Base-by-base conservation (phyloP, 2,113 vertebrate genomes). In the Trichechus manatus region DNA sequence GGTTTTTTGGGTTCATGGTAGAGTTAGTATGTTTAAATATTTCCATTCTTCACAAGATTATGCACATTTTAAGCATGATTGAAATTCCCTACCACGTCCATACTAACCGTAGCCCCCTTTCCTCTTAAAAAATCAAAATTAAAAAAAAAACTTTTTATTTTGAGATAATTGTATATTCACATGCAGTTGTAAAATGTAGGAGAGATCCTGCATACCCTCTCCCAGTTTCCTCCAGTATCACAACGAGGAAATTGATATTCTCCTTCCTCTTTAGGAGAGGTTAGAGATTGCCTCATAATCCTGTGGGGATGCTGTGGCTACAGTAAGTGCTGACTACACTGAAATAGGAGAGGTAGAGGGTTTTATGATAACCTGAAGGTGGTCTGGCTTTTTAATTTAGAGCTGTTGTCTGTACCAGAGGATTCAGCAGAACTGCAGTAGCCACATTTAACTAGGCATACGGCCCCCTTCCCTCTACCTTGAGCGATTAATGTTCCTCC, bases 341-440 rank as follows among this genome's bases (percentile, higher is more conserved):
- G 90, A 92, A 92, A 84, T 63, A 84, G 64, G 95, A 97, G 94
- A 87, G 70, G 33, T 11, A 22, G 59, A 66, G 25, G 36, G 82
- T 61, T 90, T 75, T 27, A 14, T 72, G 91, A 74, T 82, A 86
- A 91, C 85, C 33, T 64, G 78, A 91, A 82, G 50, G 50, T 44
- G 44, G 86, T 87, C 79, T 96, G 93, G 25, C 64, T 44, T 79
- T 92, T 59, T n/a, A 84, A 87, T 59, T 66, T 50, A 83, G 79
- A 81, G 53, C 77, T 84, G 0, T 91, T 87, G 0, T 91, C 64
- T 87, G 74, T 82, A 50, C 84, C 56, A 64, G 11, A 91, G 15
- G 66, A 81, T 89, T 97, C 87, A 64, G 95, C 77, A 84, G 66
- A 91, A 87, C 39, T 81, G 33, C 23, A 75, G 36, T 68, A 3